These are phyloP conservation scores for Malacoraja senta DNA, from an alignment of 2,797 vertebrate genomes.

Conservation along the genomic window DNA sequence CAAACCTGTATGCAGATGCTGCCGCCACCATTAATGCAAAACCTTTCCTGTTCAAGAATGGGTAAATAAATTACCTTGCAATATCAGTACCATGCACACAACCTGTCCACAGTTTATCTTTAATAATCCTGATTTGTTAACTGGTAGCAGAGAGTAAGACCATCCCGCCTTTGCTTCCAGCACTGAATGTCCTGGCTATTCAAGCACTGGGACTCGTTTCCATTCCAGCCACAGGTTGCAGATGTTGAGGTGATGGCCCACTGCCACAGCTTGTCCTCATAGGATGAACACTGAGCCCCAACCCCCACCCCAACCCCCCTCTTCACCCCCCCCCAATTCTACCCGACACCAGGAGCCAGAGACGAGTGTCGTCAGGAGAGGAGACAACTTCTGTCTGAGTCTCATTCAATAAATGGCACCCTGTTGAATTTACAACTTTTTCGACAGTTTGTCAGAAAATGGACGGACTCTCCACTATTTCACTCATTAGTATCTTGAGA, in stretches of 20 bases:
- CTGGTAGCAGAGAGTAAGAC: background rate
- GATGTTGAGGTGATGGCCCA: background rate
- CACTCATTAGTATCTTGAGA: background rate
- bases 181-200: no score
- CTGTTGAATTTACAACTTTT: no score
- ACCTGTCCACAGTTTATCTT: no score
- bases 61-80: background rate
- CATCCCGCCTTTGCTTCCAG: background rate
- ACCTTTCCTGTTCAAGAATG: background rate
- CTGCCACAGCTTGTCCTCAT: background rate
- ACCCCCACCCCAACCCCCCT: no score
- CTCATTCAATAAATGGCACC: background rate
- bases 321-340: no score
- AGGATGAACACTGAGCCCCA: background rate
- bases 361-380: background rate
- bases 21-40: background rate
- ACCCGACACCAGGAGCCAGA: background rate
- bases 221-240: background rate
- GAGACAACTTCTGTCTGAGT: background rate
- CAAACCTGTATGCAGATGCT: slow-evolving; percentile 24
- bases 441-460: background rate
- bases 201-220: no score
- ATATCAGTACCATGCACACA: background rate
- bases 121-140: background rate
- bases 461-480: background rate